These are phyloP conservation scores for Zaprionus ghesquierei DNA, from an alignment of 1,140 invertebrate species.

Conservation along the genomic window DNA sequence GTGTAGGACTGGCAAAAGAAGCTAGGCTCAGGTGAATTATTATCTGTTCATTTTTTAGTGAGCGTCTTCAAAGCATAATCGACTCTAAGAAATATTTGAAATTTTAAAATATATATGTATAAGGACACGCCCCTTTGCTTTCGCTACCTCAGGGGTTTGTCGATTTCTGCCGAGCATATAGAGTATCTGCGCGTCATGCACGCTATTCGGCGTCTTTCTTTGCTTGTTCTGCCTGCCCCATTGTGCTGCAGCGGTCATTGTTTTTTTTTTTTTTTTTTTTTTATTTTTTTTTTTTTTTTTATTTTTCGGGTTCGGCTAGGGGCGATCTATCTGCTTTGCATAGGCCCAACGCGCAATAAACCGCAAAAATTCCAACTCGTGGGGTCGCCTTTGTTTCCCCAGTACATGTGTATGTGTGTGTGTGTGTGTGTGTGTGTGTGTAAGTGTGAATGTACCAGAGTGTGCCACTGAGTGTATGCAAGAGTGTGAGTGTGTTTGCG, in stretches of 20 bases:
- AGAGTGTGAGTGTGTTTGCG: neutral
- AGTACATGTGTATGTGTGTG: neutral
- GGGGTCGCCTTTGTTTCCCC: slow-evolving; percentile 16
- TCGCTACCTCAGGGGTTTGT: neutral
- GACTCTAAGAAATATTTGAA: too few species aligned
- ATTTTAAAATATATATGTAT: too few species aligned
- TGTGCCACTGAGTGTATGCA: too few species aligned
- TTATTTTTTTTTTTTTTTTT: neutral
- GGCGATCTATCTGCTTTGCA: slow-evolving; percentile 43
- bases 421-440: neutral
- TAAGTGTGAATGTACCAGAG: neutral
- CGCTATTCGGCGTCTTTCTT: neutral
- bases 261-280: slow-evolving; percentile 2
- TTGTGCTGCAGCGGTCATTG: slow-evolving; percentile 28
- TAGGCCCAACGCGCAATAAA: slow-evolving; percentile 41
- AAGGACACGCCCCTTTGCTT: too few species aligned
- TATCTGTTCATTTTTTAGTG: too few species aligned
- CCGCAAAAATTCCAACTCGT: slow-evolving; percentile 33
- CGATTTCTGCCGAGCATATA: neutral
- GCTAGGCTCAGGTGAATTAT: too few species aligned
- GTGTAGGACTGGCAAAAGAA: too few species aligned
- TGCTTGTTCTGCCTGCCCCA: neutral
- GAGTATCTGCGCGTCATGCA: neutral
- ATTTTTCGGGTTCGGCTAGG: slow-evolving; percentile 9
- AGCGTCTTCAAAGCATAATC: too few species aligned